Evolutionary conservation across 37 sponge, comb jelly and placozoan species (phyloP), one percentile per base, ranked within the genome.

Genomic region (Chondrilla cf. caribensis): DNA sequence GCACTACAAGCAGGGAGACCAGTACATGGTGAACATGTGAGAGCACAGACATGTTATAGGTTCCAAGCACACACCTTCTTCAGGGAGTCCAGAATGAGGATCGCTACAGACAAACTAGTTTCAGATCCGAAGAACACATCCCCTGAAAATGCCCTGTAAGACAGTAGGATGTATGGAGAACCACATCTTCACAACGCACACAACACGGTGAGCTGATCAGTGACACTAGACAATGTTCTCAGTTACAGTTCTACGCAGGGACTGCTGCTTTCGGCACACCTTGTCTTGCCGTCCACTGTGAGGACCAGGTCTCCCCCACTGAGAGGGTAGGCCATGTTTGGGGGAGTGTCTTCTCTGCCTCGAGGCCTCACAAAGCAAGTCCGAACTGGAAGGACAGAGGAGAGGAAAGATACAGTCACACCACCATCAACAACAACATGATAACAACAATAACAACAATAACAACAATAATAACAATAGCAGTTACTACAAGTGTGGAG

Each of bases 351-450:
- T 36, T 80, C 84, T 28, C 55, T 55, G n/a, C 70, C 81, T 17
- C 60, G 44, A 22, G 84, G 67, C 21, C 86, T 62, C 17, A 90
- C 89, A 88, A 90, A 90, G 59, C 94, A 94, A 0, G 86, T 85
- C 28, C 86, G 58, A 14, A 78, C 94, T 94, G 83, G 26, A 79
- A 33, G 24, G 42, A 15, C 81, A 80, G 26, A 21, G 9, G 31
- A 70, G 70, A 29, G 33, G n/a, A n/a, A n/a, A n/a, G n/a, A n/a
- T n/a, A n/a, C n/a, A n/a, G n/a, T n/a, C n/a, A n/a, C n/a, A n/a
- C n/a, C n/a, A n/a, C n/a, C n/a, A n/a, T n/a, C n/a, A n/a, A n/a
- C n/a, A n/a, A n/a, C n/a, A n/a, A n/a, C n/a, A n/a, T n/a, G n/a
- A n/a, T n/a, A n/a, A n/a, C n/a, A n/a, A n/a, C n/a, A n/a, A n/a